These are phyloP conservation scores for Orgyia antiqua DNA, from an alignment of 2,888 invertebrate genomes.

Conservation along the genomic window DNA sequence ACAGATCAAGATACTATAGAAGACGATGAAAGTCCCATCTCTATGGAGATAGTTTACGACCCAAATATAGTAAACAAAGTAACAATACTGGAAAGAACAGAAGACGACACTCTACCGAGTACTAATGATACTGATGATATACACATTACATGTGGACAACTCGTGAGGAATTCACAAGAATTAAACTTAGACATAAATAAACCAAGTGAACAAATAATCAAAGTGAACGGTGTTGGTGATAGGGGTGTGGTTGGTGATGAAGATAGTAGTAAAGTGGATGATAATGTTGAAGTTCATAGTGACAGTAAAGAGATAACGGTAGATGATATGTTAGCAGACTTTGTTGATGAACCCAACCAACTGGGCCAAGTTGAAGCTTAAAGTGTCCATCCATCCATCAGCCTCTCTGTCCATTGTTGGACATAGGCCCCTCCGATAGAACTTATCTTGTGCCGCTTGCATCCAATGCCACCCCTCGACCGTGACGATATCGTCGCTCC, in stretches of 20 bases:
- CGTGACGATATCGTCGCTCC: too few relatives aligned
- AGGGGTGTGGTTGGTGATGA: constrained; percentile 23
- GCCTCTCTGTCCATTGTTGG: too few relatives aligned
- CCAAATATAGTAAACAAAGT: constrained; percentile 38
- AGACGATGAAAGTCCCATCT: constrained; percentile 38
- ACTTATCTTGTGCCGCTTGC: too few relatives aligned
- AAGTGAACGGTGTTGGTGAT: constrained; percentile 39
- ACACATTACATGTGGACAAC: constrained; percentile 63
- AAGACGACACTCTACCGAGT: constrained; percentile 57
- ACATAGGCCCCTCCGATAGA: too few relatives aligned
- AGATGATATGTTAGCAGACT: constrained; percentile 70
- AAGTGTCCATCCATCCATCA: too few relatives aligned
- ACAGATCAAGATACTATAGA: constrained; percentile 33
- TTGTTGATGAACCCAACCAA: constrained; percentile 66
- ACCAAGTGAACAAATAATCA: constrained; percentile 19
- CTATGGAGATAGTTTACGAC: constrained; percentile 55
- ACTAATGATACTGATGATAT: constrained; percentile 64
- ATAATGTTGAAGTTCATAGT: constrained; percentile 21
- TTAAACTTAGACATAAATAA: constrained; percentile 16
- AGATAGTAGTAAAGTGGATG: constrained; percentile 10
- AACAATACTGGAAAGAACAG: constrained; percentile 44
- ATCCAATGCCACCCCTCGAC: too few relatives aligned
- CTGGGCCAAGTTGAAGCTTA: constrained; percentile 29
- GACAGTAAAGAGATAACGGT: constrained; percentile 34
- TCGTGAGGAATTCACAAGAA: constrained; percentile 43